Conservation (phyloP, 1,140 invertebrate species). For the Drosophila elegans region DNA sequence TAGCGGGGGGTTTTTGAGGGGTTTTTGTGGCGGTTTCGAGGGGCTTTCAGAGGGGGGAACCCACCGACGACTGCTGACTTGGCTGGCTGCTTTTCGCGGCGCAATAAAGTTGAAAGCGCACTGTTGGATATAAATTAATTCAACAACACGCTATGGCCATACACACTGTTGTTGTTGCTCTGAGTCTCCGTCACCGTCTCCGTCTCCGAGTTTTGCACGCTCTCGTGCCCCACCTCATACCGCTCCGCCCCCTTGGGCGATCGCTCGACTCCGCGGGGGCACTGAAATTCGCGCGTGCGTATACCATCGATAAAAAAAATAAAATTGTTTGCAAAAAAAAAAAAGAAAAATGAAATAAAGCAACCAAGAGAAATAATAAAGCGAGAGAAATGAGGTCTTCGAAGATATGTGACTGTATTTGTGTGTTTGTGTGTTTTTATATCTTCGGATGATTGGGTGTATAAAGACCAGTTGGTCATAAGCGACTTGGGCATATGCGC, state of each 20-base stretch:
- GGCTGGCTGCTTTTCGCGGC: conserved; percentile 75
- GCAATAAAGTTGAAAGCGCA: conserved; percentile 83
- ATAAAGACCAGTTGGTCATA: conserved; percentile 45
- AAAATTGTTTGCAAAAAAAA: conserved; percentile 67
- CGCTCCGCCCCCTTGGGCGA: conserved; percentile 29
- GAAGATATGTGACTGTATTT: conserved; percentile 8
- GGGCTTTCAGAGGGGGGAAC: not conserved
- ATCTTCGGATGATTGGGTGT: conserved; percentile 28
- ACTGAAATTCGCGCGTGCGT: conserved; percentile 82
- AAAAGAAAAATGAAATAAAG: conserved; percentile 74
- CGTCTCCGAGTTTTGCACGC: conserved; percentile 67
- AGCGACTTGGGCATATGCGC: conserved; percentile 56
- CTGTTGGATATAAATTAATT: conserved; percentile 83
- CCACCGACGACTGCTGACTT: conserved; percentile 38
- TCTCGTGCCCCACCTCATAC: conserved; percentile 57
- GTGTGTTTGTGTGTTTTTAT: conserved; percentile 19
- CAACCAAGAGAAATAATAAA: conserved; percentile 62
- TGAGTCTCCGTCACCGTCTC: conserved; percentile 57
- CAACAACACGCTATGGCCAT: conserved; percentile 72
- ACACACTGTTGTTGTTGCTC: conserved; percentile 43
- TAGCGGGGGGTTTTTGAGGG: conserved; percentile 22
- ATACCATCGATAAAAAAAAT: conserved; percentile 81
- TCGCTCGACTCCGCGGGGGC: conserved; percentile 67
- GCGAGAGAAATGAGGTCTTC: conserved; percentile 75
- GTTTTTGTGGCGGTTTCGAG: conserved; percentile 1